Base-by-base conservation (phyloP, 2,797 vertebrate genomes). In the Ctenopoma kingsleyae region DNA sequence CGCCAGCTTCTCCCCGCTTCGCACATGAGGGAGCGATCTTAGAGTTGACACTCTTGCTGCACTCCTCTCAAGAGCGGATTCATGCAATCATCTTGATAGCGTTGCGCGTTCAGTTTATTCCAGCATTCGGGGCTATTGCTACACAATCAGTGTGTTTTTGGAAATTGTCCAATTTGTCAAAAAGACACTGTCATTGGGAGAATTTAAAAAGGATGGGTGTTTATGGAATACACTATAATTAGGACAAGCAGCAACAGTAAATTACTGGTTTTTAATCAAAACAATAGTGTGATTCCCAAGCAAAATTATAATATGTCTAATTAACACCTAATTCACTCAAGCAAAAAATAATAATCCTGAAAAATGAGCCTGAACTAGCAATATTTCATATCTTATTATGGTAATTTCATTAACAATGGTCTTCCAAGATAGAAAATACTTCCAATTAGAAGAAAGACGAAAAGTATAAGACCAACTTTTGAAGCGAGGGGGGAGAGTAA, bases 201-300 rank as follows among this genome's bases (percentile, higher is more conserved):
- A 73, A 73, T 85, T 85, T 65, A 80, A 82, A 83, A 68, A 54
- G 49, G 41, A 62, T 64, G 50, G 67, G 56, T 87, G 79, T 90
- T 88, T 88, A 63, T 78, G 61, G 74, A 80, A 78, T 51, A 53
- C 78, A 46, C 78, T 81, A 71, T 86, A 92, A 92, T 93, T 85
- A 88, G 74, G 63, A 50, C 61, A 62, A 76, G 38, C 80, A 69
- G 73, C 77, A 60, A 70, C 74, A 77, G 60, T 76, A 69, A 75
- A 72, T 78, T 73, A 72, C 40, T 43, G 52, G 49, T 75, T 46
- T 55, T 58, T 54, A 71, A 73, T 80, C 70, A 75, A 83, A 79
- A 85, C 67, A 78, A 60, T 75, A 75, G 77, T 64, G 43, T 19
- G 61, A 74, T 85, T 83, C 46, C 22, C 50, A 43, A 61, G 63